These are phyloP conservation scores for Pelosia muscerda DNA, from an alignment of 2,888 invertebrate species.

Conservation along the genomic window DNA sequence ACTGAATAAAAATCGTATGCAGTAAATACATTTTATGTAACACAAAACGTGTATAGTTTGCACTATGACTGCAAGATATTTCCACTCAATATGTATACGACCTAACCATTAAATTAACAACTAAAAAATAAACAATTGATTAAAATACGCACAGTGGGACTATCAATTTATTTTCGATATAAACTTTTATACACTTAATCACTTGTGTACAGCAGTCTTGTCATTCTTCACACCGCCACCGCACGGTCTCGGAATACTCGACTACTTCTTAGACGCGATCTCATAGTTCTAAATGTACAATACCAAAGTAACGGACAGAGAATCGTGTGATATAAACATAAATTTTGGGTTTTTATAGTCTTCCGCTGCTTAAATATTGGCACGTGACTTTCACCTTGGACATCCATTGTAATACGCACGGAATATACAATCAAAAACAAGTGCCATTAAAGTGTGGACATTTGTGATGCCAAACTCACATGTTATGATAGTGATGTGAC, in stretches of 20 bases:
- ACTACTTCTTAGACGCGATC: not conserved
- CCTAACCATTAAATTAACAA: slow-evolving; percentile 40
- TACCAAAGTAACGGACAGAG: not conserved
- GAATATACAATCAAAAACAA: not conserved
- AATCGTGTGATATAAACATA: slow-evolving; percentile 3
- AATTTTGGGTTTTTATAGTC: slow-evolving; percentile 1
- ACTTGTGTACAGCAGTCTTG: slow-evolving; percentile 66
- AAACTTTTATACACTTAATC: slow-evolving; percentile 59
- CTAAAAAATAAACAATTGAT: slow-evolving; percentile 46
- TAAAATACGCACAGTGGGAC: slow-evolving; percentile 47
- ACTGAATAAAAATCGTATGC: slow-evolving; percentile 31
- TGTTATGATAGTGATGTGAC: too few species aligned
- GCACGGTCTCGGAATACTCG: slow-evolving; percentile 9
- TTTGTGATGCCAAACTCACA: not conserved
- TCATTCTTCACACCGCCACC: slow-evolving; percentile 31
- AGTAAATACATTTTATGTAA: slow-evolving; percentile 12
- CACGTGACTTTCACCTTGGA: slow-evolving; percentile 24
- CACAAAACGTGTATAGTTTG: slow-evolving; percentile 10
- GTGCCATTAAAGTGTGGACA: not conserved
- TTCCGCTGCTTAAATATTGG: slow-evolving; percentile 21
- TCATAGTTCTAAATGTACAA: not conserved
- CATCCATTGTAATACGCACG: slow-evolving; percentile 25
- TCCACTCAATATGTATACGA: slow-evolving; percentile 43
- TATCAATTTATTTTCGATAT: slow-evolving; percentile 56
- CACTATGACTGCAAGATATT: slow-evolving; percentile 19